A percentile compares a stretch with the other conserved stretches of the same genome.
Evolutionary conservation across 2,797 vertebrate genomes (phyloP).

Genomic region (Coregonus ussuriensis): DNA sequence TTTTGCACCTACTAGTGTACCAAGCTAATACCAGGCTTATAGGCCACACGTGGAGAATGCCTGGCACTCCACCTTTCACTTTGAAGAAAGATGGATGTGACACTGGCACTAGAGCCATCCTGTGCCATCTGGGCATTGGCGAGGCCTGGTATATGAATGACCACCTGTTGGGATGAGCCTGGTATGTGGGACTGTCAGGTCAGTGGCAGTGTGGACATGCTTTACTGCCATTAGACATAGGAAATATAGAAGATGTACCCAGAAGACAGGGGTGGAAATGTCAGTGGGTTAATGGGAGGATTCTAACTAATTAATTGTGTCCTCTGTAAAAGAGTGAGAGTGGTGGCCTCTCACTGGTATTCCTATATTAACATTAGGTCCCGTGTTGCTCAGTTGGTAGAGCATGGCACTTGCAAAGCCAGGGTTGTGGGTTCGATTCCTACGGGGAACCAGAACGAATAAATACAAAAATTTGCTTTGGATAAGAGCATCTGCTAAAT

Average conservation of each 20-base stretch:
- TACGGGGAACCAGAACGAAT: too few relatives aligned
- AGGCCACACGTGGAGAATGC: slow-evolving; percentile 27
- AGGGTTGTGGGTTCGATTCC: not conserved
- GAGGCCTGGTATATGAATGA: slow-evolving; percentile 45
- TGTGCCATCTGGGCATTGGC: slow-evolving; percentile 48
- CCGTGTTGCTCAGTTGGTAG: slow-evolving; percentile 21
- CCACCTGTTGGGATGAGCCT: slow-evolving; percentile 37
- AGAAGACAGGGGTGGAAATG: slow-evolving; percentile 34
- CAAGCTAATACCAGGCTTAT: slow-evolving; percentile 19
- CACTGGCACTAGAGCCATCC: slow-evolving; percentile 35
- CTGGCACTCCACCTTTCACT: slow-evolving; percentile 27
- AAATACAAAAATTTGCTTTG: too few relatives aligned
- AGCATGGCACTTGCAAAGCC: not conserved
- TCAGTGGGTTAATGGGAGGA: slow-evolving; percentile 32
- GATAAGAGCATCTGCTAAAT: too few relatives aligned
- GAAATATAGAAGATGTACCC: slow-evolving; percentile 41
- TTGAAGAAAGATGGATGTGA: slow-evolving; percentile 45
- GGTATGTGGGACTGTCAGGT: slow-evolving; percentile 33
- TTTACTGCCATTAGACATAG: slow-evolving; percentile 36
- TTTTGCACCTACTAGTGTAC: slow-evolving; percentile 31
- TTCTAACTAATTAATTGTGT: slow-evolving; percentile 45
- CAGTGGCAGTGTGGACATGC: slow-evolving; percentile 24
- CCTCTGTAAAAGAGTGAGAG: slow-evolving; percentile 11
- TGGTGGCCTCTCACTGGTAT: not conserved
- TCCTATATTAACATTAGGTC: slow-evolving; percentile 22